Percentiles rank a stretch among this genome's conserved stretches.
These are phyloP conservation scores for Darevskia mixta DNA, from an alignment of 2,797 vertebrate species.

Conservation along the genomic window DNA sequence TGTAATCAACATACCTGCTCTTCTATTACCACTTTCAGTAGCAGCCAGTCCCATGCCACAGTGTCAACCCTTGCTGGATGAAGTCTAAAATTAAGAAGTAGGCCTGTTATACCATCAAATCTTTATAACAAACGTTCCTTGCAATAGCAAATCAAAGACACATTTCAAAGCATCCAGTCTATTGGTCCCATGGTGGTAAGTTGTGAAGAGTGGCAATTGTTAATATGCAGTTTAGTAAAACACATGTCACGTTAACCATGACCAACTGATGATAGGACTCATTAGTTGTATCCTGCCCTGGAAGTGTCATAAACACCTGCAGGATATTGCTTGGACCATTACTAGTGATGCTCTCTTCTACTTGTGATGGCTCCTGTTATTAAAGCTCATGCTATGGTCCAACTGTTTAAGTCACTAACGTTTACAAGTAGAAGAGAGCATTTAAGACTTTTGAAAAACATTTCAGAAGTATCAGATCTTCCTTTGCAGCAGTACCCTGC, in stretches of 20 bases:
- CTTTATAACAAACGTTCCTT: neutral
- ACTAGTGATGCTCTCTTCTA: no score
- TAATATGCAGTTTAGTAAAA: neutral
- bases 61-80: constrained; percentile 84
- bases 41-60: constrained; percentile 92
- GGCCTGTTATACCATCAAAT: constrained; percentile 29
- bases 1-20: constrained; percentile 82
- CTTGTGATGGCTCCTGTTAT: no score
- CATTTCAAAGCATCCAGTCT: neutral
- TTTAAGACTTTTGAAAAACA: no score
- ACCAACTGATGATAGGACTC: neutral
- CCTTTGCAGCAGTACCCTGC: neutral
- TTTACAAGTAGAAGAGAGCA: no score
- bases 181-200: neutral
- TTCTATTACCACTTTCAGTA: constrained; percentile 85
- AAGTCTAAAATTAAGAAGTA: constrained; percentile 82
- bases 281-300: no score
- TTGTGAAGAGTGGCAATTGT: neutral
- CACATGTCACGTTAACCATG: neutral
- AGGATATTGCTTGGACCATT: no score
- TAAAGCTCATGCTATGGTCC: no score
- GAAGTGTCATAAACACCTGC: no score
- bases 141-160: neutral
- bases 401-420: no score
- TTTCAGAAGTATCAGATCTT: no score